These are phyloP conservation scores for Zaprionus obscuricornis DNA, from an alignment of 2,888 invertebrate species.

Conservation along the genomic window DNA sequence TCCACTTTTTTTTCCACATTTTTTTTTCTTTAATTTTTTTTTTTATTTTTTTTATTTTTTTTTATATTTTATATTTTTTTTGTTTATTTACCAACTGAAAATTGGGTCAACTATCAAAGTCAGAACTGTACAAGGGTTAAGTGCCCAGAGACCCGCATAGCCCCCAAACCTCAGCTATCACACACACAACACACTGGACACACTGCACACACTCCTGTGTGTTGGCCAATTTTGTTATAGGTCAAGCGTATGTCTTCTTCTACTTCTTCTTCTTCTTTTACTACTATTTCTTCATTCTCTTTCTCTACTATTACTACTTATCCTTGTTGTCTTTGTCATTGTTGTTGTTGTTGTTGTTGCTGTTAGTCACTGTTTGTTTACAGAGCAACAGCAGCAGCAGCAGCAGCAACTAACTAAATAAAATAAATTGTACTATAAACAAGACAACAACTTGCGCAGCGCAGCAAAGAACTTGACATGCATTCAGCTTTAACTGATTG, in stretches of 20 bases:
- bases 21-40: background rate
- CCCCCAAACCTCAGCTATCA: conserved; percentile 5
- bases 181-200: conserved; percentile 16
- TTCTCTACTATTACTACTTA: too few species aligned
- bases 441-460: conserved; percentile 48
- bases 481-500: conserved; percentile 48
- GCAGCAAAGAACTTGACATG: conserved; percentile 60
- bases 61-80: conserved; percentile 29
- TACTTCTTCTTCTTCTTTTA: too few species aligned
- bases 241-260: conserved; percentile 61
- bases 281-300: too few species aligned
- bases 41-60: background rate
- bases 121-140: conserved; percentile 72
- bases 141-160: conserved; percentile 43
- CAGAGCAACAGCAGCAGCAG: too few species aligned
- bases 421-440: conserved; percentile 69
- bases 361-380: conserved; percentile 40
- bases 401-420: conserved; percentile 64
- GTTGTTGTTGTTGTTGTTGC: conserved; percentile 15
- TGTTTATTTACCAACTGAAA: conserved; percentile 58
- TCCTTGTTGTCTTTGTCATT: conserved; percentile 20
- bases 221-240: conserved; percentile 75
- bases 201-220: conserved; percentile 55
- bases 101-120: conserved; percentile 78
- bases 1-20: too few species aligned